These are phyloP conservation scores for Napeogenes sylphis DNA, from an alignment of 2,888 invertebrate genomes.

Conservation along the genomic window DNA sequence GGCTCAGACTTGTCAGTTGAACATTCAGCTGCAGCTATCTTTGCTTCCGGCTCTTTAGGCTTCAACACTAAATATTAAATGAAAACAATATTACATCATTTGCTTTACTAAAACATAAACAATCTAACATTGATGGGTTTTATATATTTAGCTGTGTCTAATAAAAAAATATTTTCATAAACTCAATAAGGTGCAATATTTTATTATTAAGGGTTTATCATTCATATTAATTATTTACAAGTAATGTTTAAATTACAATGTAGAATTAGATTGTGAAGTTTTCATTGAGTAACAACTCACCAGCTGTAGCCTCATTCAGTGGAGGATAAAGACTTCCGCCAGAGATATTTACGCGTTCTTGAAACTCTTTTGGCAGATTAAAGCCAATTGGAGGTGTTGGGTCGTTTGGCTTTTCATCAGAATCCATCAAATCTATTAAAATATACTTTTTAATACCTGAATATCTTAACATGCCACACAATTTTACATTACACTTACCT, in stretches of 20 bases:
- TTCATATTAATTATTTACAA: too few relatives aligned
- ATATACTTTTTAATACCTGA: not conserved
- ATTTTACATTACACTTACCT: conserved; percentile 42
- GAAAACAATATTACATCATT: not conserved
- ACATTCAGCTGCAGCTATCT: conserved; percentile 9
- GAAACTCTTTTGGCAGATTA: conserved; percentile 57
- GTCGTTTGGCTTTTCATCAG: conserved; percentile 34
- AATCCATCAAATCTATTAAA: conserved; percentile 50
- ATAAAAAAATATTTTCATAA: too few relatives aligned
- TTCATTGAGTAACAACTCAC: conserved; percentile 37
- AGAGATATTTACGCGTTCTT: conserved; percentile 46
- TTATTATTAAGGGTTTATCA: too few relatives aligned
- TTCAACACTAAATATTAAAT: conserved; percentile 58
- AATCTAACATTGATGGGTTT: too few relatives aligned
- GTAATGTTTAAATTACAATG: too few relatives aligned
- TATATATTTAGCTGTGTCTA: too few relatives aligned
- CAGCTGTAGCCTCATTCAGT: conserved; percentile 57
- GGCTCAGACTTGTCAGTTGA: too few relatives aligned
- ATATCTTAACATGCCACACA: not conserved
- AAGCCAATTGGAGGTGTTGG: conserved; percentile 47
- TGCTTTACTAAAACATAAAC: too few relatives aligned
- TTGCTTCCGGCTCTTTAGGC: conserved; percentile 49
- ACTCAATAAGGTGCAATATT: too few relatives aligned
- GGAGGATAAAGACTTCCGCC: conserved; percentile 56
- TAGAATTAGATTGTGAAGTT: too few relatives aligned